Conservation (phyloP, 2,888 invertebrate species). For the Diabrotica balteata region DNA sequence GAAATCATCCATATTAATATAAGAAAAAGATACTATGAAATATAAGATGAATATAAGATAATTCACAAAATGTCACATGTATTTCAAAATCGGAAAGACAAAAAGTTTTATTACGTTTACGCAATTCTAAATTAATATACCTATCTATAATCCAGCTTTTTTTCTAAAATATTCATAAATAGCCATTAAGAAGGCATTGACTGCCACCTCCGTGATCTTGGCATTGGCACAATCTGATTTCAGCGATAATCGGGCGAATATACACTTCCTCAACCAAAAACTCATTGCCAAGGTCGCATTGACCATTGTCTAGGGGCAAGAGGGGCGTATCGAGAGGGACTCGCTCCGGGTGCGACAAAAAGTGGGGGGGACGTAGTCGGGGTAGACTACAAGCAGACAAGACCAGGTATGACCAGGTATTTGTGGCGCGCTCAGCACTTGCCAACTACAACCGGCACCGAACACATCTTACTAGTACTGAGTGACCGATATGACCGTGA, state of each 20-base stretch:
- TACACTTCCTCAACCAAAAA: slow-evolving; percentile 7
- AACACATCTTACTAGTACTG: slow-evolving; percentile 19
- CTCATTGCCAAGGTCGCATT: slow-evolving; percentile 22
- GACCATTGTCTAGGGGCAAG: background rate
- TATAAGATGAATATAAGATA: too few relatives aligned
- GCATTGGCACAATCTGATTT: too few relatives aligned
- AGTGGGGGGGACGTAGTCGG: slow-evolving; percentile 29
- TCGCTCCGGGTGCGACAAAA: slow-evolving; percentile 21
- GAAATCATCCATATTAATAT: too few relatives aligned
- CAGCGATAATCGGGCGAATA: background rate
- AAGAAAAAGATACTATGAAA: too few relatives aligned
- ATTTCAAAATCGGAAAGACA: too few relatives aligned
- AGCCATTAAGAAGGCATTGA: too few relatives aligned
- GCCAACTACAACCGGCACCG: slow-evolving; percentile 32
- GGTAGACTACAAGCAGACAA: slow-evolving; percentile 31
- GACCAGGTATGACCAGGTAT: slow-evolving; percentile 40
- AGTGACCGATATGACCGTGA: slow-evolving; percentile 26
- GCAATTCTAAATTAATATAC: too few relatives aligned
- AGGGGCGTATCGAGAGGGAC: slow-evolving; percentile 10
- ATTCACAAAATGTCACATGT: too few relatives aligned
- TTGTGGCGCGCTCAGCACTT: slow-evolving; percentile 37
- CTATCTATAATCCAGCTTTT: too few relatives aligned
- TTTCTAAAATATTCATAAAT: too few relatives aligned
- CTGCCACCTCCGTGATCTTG: too few relatives aligned
- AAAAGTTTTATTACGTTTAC: too few relatives aligned